Evolutionary conservation across 2,797 vertebrate genomes (phyloP).

Genomic region (Gorsachius magnificus): DNA sequence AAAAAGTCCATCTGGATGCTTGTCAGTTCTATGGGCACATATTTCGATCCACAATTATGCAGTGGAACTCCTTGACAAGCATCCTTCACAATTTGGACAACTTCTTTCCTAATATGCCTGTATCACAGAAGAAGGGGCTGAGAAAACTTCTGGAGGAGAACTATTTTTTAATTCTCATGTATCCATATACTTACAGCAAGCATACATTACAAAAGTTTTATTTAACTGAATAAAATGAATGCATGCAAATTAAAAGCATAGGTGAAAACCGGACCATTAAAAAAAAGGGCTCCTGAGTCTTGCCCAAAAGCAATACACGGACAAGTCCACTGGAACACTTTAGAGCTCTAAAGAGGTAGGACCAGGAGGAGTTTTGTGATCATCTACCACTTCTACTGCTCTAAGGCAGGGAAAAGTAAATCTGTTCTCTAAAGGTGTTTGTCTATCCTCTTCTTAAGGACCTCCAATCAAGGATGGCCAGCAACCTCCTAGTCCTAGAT

Average conservation of each 20-base stretch:
- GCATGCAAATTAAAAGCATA: background rate
- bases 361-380: background rate
- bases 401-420: background rate
- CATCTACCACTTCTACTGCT: background rate
- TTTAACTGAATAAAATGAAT: background rate
- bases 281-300: background rate
- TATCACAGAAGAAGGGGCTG: background rate
- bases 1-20: background rate
- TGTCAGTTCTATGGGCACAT: background rate
- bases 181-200: background rate
- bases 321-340: background rate
- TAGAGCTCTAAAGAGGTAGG: background rate
- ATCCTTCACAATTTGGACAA: background rate
- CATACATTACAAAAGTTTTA: background rate
- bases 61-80: background rate
- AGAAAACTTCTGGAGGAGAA: background rate
- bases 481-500: background rate
- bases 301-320: background rate
- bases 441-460: background rate
- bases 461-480: background rate
- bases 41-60: background rate
- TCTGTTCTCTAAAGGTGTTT: background rate
- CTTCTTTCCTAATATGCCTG: background rate
- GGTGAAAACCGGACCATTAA: background rate
- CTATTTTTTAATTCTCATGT: background rate